Conservation (phyloP, 2,113 vertebrate genomes). For the Sorex araneus region DNA sequence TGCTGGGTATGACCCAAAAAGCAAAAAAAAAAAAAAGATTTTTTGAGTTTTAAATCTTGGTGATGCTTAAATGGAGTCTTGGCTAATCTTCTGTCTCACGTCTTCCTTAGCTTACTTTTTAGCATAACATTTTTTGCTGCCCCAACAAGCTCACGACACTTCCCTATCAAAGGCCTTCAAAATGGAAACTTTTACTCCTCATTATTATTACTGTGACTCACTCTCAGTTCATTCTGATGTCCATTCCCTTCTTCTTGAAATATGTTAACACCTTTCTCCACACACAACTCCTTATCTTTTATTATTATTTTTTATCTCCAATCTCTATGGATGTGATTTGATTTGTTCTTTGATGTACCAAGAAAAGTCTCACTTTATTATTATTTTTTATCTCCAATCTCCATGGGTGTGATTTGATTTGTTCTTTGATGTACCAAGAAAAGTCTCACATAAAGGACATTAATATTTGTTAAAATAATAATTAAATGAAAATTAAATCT, state of each 20-base stretch:
- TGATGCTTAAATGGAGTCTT: neutral
- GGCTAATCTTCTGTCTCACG: neutral
- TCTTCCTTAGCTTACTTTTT: neutral
- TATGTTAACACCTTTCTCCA: neutral
- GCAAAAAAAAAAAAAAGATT: too few species aligned
- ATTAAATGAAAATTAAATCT: neutral
- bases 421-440: neutral
- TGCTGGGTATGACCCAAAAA: too few species aligned
- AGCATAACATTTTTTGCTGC: neutral
- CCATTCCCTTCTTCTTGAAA: neutral
- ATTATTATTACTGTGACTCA: neutral
- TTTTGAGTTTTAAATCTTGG: neutral
- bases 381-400: neutral
- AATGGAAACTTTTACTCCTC: neutral
- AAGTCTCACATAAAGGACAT: neutral
- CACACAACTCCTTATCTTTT: neutral
- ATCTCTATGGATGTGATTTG: rapidly evolving
- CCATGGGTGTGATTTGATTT: neutral
- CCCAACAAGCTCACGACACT: neutral
- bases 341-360: neutral
- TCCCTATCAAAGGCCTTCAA: neutral
- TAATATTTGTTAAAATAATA: neutral
- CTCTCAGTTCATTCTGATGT: neutral
- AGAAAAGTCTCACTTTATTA: neutral
- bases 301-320: neutral